These are phyloP conservation scores for Stenichneumon culpator DNA, from an alignment of 2,888 invertebrate genomes.

Conservation along the genomic window DNA sequence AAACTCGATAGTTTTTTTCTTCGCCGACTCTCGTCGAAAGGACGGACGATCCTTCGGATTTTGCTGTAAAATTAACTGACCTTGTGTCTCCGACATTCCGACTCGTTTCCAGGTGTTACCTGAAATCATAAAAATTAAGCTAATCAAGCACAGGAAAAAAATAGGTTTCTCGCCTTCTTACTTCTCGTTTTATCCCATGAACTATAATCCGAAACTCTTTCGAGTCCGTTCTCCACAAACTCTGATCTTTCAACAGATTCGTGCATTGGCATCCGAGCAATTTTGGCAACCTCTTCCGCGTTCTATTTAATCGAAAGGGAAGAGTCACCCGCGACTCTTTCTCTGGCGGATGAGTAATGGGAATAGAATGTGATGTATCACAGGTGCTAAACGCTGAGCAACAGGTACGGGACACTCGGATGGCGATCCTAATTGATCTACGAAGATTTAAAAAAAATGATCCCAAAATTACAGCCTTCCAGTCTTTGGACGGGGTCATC, in stretches of 20 bases:
- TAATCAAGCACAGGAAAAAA: background rate
- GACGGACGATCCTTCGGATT: background rate
- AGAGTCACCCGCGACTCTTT: conserved; percentile 25
- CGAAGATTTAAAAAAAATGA: background rate
- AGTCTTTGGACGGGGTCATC: conserved; percentile 14
- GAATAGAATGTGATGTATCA: conserved; percentile 66
- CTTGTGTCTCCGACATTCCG: conserved; percentile 83
- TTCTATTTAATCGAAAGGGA: conserved; percentile 69
- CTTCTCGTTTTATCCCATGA: conserved; percentile 17
- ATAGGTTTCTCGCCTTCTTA: background rate
- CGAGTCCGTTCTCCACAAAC: conserved; percentile 37
- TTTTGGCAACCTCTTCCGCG: conserved; percentile 76
- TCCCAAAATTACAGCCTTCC: background rate
- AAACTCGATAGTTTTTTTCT: background rate
- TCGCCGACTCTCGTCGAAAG: background rate
- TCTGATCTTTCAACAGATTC: conserved; percentile 21
- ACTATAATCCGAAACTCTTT: conserved; percentile 6
- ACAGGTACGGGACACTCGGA: conserved; percentile 50
- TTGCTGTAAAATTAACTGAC: conserved; percentile 72
- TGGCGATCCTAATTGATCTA: background rate
- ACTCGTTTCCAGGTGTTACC: conserved; percentile 67
- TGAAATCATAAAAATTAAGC: conserved; percentile 55
- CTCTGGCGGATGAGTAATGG: conserved; percentile 64
- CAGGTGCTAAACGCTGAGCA: conserved; percentile 55
- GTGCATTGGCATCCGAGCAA: conserved; percentile 56